These are phyloP conservation scores for Baccha elongata DNA, from an alignment of 2,888 invertebrate genomes.

Conservation along the genomic window DNA sequence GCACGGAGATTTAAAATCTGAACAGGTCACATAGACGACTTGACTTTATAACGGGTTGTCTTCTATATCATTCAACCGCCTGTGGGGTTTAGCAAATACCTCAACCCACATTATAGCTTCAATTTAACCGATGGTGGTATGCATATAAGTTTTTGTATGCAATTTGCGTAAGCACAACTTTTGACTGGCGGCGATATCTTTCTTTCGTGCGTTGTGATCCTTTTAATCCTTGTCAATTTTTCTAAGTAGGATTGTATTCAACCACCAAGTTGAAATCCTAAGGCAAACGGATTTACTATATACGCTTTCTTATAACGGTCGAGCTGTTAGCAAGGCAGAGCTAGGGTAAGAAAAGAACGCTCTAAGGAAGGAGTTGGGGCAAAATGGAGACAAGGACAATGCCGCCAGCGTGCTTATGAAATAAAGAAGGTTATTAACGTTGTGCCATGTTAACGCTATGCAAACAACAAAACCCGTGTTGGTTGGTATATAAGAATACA, in stretches of 20 bases:
- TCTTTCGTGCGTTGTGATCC: conserved; percentile 49
- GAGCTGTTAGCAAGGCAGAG: not conserved
- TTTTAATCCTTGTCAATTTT: conserved; percentile 68
- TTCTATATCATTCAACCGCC: conserved; percentile 37
- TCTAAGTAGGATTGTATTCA: conserved; percentile 57
- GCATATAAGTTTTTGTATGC: conserved; percentile 52
- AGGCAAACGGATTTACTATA: conserved; percentile 54
- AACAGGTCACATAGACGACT: conserved; percentile 5
- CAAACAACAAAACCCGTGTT: conserved; percentile 60
- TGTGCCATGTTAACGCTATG: conserved; percentile 67
- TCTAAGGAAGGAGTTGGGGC: not conserved
- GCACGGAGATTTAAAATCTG: conserved; percentile 40
- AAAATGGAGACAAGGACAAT: not conserved
- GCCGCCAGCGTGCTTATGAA: conserved; percentile 57
- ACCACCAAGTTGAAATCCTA: conserved; percentile 66
- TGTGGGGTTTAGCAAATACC: conserved; percentile 39
- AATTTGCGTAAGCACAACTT: conserved; percentile 63
- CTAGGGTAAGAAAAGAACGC: too few species aligned
- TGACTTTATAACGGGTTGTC: conserved; percentile 18
- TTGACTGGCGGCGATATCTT: conserved; percentile 58
- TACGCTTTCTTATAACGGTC: conserved; percentile 21
- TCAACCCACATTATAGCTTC: conserved; percentile 21
- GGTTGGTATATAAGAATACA: conserved; percentile 55
- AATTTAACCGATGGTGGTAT: not conserved
- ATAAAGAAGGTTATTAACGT: conserved; percentile 68